Conservation (phyloP, 2,113 vertebrate genomes). For the Puma concolor region DNA sequence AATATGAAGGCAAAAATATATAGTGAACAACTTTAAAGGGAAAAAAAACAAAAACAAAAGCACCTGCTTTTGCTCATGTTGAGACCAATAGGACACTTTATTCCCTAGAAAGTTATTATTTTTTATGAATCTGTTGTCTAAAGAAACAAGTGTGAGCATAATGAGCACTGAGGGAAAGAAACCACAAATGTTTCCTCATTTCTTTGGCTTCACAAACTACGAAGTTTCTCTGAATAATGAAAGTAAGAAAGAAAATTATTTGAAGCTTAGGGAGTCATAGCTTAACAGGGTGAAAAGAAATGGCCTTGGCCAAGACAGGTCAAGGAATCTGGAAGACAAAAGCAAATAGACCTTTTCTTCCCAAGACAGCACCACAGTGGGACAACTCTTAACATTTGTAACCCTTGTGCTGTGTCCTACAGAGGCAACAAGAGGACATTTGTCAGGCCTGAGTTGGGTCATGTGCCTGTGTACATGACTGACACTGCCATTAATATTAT, state of each 20-base stretch:
- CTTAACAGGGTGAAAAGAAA: neutral
- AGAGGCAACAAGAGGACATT: neutral
- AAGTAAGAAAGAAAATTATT: neutral
- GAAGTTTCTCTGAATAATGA: neutral
- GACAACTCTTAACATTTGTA: neutral
- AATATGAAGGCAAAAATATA: neutral
- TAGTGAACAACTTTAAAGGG: neutral
- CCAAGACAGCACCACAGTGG: rapidly evolving
- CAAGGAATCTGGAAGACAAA: neutral
- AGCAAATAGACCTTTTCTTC: neutral
- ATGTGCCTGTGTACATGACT: neutral
- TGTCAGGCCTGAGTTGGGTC: neutral
- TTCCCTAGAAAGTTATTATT: neutral
- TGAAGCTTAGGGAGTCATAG: neutral
- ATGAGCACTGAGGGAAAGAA: neutral
- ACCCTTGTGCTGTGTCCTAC: neutral
- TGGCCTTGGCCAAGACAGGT: neutral
- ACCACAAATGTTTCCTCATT: neutral
- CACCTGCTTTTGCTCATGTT: neutral
- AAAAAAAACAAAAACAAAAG: neutral
- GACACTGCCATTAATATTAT: neutral
- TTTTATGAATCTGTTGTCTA: neutral
- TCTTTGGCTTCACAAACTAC: neutral
- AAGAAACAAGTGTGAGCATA: neutral
- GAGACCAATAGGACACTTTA: neutral